Conservation (phyloP, 2,888 invertebrate genomes). For the Melolontha melolontha region DNA sequence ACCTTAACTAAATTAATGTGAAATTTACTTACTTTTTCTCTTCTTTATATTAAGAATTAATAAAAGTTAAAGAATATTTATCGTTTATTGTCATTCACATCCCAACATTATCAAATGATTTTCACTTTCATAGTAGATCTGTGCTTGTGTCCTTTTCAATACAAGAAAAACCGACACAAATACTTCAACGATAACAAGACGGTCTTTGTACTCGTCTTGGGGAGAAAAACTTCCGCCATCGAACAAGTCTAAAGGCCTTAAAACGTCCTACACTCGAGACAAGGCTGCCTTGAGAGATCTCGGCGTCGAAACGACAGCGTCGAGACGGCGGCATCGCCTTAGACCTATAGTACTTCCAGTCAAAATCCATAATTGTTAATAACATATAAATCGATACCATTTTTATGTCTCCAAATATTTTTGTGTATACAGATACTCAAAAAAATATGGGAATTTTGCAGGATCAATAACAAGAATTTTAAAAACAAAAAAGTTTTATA, state of each 20-base stretch:
- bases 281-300: conserved; percentile 22
- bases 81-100: no score
- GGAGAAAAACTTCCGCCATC: conserved; percentile 11
- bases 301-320: conserved; percentile 25
- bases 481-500: no score
- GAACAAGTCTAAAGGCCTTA: conserved; percentile 34
- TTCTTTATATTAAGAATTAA: no score
- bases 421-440: no score
- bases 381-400: background rate
- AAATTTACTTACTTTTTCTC: no score
- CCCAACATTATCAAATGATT: no score
- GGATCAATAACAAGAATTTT: no score
- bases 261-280: conserved; percentile 31
- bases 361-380: conserved; percentile 33
- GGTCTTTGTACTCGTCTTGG: conserved; percentile 17
- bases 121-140: background rate
- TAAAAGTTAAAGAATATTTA: no score
- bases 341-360: conserved; percentile 20
- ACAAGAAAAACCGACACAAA: conserved; percentile 28
- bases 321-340: conserved; percentile 27
- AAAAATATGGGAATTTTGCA: no score
- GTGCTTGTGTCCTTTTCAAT: conserved; percentile 11
- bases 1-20: no score
- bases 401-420: no score
- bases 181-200: conserved; percentile 31